Evolutionary conservation across 1,140 invertebrate genomes (phyloP), one percentile per base, ranked within the genome.

Genomic region (Calliopsis andreniformis): DNA sequence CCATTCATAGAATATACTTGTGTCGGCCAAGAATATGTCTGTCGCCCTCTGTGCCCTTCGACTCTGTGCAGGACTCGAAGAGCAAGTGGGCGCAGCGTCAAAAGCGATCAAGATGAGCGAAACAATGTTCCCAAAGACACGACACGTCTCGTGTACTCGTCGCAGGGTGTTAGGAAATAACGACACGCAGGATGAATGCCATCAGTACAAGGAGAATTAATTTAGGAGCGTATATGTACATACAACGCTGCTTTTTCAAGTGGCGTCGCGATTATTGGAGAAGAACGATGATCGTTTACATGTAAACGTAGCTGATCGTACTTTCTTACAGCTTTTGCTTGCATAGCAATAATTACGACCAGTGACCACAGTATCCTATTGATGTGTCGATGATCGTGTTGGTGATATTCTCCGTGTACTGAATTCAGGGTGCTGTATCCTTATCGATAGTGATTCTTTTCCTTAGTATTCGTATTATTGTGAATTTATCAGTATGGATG

Each of bases 61-160:
- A 87, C 58, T 43, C 32, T 84, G 78, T 85, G 72, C 78, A 80
- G 83, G 51, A 72, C 66, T 79, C 62, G 70, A 79, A 80, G 55
- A 61, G 18, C 72, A n/a, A 30, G 23, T 35, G 14, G 23, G 5
- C 18, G 45, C 43, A 18, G 42, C 62, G 35, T n/a, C 12, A 35
- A 32, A 1, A 18, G n/a, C 20, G 28, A 53, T 43, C 61, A 39
- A 39, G 32, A 10, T 6, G 39, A 43, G 43, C 18, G 49, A 53
- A 70, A 66, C 18, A 18, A 62, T 58, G 68, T 39, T 72, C 42
- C 28, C 35, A 39, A 55, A 55, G 43, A 32, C 35, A 73, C 71
- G 70, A 32, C 62, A 32, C 39, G 6, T 47, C 28, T 56, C 42
- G 51, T 32, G 67, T 70, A 70, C 18, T 63, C 39, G 47, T 71